These are phyloP conservation scores for Clarias platycephalus DNA, from an alignment of 2,797 vertebrate species.

Conservation along the genomic window DNA sequence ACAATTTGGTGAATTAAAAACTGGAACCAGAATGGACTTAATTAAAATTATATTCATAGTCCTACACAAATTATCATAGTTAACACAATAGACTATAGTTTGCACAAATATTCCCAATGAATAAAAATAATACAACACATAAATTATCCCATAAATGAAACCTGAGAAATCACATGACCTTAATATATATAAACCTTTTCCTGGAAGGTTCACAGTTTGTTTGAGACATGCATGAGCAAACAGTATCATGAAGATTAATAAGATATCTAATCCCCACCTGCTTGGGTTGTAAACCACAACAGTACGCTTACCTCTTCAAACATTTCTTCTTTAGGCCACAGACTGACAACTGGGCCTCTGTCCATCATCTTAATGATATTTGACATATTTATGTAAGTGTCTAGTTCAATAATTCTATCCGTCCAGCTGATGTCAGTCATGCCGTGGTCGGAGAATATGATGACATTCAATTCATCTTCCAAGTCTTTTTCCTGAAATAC, in stretches of 20 bases:
- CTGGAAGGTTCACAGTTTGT: not conserved
- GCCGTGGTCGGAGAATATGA: conserved; percentile 94
- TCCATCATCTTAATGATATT: conserved; percentile 87
- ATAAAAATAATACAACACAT: not conserved
- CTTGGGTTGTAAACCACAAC: conserved; percentile 1
- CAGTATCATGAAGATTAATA: not conserved
- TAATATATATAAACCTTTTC: not conserved
- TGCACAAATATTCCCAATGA: not conserved
- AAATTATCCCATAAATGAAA: not conserved
- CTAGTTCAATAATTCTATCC: conserved; percentile 89
- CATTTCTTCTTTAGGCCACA: conserved; percentile 83
- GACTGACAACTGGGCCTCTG: conserved; percentile 86
- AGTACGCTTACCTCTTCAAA: conserved; percentile 71
- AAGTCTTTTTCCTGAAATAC: conserved; percentile 79
- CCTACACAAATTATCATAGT: not conserved
- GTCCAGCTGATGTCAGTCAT: conserved; percentile 92
- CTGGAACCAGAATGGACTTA: not conserved
- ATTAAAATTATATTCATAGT: not conserved
- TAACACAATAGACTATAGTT: not conserved
- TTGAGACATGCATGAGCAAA: not conserved
- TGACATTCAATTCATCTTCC: conserved; percentile 77
- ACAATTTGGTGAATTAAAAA: not conserved
- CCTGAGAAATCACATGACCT: not conserved
- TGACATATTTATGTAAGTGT: conserved; percentile 78
- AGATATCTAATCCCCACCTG: not conserved